Conservation (phyloP, 1,140 invertebrate species). For the Ceratoteleas bidentatus region DNA sequence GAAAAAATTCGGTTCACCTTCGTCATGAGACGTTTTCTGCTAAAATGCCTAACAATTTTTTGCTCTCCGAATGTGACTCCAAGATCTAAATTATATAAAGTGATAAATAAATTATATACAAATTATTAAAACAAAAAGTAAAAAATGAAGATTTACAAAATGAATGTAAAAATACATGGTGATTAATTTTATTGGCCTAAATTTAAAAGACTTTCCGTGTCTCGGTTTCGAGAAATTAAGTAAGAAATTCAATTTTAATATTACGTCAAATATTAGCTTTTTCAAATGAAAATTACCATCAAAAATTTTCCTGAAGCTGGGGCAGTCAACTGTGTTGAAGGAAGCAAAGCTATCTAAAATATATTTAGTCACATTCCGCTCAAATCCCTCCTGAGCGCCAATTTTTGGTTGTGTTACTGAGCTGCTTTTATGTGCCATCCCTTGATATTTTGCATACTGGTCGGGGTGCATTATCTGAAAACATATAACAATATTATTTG, state of each 20-base stretch:
- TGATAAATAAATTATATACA: not conserved
- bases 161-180: not conserved
- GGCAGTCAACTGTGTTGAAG: not conserved
- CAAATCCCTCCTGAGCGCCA: not conserved
- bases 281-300: not conserved
- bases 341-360: not conserved
- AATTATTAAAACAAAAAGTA: not conserved
- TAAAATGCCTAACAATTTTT: constrained; percentile 13
- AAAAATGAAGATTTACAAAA: not conserved
- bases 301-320: constrained; percentile 4
- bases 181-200: no score
- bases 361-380: not conserved
- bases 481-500: not conserved
- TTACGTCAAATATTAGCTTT: no score
- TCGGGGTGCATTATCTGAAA: constrained; percentile 2
- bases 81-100: constrained; percentile 7
- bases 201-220: no score
- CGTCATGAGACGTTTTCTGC: constrained; percentile 4
- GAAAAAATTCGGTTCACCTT: constrained; percentile 6
- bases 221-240: no score
- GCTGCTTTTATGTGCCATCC: not conserved
- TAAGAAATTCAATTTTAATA: no score
- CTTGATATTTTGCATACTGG: not conserved
- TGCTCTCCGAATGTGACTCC: constrained; percentile 7
- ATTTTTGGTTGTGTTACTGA: not conserved